phyloP scores from a whole-genome alignment of 2,113 vertebrate species.

The Onychostruthus taczanowskii region DNA sequence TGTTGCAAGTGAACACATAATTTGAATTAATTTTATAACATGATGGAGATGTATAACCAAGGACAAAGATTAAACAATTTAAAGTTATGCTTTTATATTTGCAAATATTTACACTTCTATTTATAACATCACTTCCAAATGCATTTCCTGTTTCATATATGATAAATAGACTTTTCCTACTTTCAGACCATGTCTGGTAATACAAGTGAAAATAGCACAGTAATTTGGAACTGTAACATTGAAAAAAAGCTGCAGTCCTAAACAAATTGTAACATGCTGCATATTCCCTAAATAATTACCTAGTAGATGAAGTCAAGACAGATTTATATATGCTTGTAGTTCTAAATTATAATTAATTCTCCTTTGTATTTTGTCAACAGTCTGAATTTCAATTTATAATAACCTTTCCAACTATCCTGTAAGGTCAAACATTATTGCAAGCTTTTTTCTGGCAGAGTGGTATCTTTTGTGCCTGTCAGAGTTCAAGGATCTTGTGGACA shows the following conservation, averaged over 20 bases:
- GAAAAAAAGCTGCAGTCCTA: background rate
- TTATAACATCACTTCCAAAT: background rate
- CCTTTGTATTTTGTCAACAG: background rate
- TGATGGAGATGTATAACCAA: background rate
- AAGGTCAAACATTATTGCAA: background rate
- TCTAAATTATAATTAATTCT: conserved; percentile 1
- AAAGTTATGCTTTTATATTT: background rate
- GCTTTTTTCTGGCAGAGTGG: background rate
- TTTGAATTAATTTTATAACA: background rate
- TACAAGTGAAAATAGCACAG: background rate
- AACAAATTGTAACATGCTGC: background rate
- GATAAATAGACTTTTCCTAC: background rate
- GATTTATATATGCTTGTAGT: background rate
- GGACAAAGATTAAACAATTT: background rate
- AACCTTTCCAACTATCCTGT: background rate
- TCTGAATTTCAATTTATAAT: background rate
- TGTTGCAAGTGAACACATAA: background rate
- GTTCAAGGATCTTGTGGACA: background rate
- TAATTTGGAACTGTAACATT: background rate
- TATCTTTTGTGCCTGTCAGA: background rate
- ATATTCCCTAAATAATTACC: background rate
- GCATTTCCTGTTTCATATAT: background rate
- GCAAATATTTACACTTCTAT: background rate
- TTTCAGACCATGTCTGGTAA: background rate
- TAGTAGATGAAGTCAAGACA: background rate